Percentiles rank a stretch among this genome's conserved stretches.
These are phyloP conservation scores for Ichneumoninae sp. DNA, from an alignment of 2,888 invertebrate genomes.

Conservation along the genomic window DNA sequence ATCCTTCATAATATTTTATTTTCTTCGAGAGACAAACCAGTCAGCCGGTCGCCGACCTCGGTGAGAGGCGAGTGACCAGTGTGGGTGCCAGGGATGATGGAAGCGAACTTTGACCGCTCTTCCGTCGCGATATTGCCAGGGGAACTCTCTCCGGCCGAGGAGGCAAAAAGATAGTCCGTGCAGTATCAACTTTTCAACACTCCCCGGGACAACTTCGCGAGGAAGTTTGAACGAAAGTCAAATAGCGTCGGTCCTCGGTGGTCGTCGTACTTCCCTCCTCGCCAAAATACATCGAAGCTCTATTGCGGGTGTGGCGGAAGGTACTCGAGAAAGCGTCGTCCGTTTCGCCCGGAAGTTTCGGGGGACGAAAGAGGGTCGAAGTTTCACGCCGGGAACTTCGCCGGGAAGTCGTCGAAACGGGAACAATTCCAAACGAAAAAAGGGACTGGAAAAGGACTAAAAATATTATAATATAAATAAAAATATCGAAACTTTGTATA, in stretches of 20 bases:
- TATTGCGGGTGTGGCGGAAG: background rate
- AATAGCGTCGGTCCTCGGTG: constrained; percentile 46
- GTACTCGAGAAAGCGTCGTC: background rate
- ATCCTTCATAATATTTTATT: constrained; percentile 10
- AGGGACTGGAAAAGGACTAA: background rate
- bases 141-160: constrained; percentile 26
- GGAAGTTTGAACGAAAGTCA: constrained; percentile 55
- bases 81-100: constrained; percentile 14
- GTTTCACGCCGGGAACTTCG: constrained; percentile 6
- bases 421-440: background rate
- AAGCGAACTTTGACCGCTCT: constrained; percentile 39
- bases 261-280: background rate
- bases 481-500: background rate
- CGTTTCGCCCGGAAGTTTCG: background rate
- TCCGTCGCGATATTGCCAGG: constrained; percentile 46
- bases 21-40: constrained; percentile 8
- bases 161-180: constrained; percentile 14
- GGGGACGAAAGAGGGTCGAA: constrained; percentile 30
- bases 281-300: constrained; percentile 2
- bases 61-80: constrained; percentile 35
- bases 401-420: constrained; percentile 3
- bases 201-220: constrained; percentile 39
- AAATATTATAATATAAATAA: background rate
- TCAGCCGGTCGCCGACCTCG: constrained; percentile 21
- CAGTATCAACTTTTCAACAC: constrained; percentile 47